Conservation (phyloP, 2,888 invertebrate genomes). For the Parnassius smintheus region DNA sequence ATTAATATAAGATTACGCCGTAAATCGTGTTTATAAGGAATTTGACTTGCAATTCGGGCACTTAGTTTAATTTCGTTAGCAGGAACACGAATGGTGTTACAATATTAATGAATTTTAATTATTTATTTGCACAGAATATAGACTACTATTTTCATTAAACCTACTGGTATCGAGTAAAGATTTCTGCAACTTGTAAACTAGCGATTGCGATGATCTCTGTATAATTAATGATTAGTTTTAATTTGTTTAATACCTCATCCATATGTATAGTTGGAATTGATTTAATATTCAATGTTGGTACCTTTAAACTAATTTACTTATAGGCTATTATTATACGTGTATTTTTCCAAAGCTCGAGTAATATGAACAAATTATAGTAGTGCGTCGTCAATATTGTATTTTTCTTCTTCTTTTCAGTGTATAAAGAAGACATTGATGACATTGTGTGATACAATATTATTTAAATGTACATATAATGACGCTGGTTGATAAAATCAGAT, state of each 20-base stretch:
- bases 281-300: no score
- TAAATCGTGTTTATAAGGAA: no score
- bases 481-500: conserved; percentile 8
- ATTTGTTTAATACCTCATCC: no score
- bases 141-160: no score
- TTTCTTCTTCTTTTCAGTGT: conserved; percentile 1
- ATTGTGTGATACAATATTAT: conserved; percentile 9
- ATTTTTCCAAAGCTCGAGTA: conserved; percentile 15
- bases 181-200: no score
- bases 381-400: conserved; percentile 20
- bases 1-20: no score
- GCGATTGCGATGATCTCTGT: no score
- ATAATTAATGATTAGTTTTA: no score
- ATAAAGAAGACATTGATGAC: conserved; percentile 8
- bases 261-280: no score
- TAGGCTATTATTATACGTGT: conserved; percentile 1
- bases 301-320: no score
- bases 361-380: conserved; percentile 1
- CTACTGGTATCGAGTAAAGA: no score
- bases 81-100: conserved; percentile 18
- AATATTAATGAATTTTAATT: neutral
- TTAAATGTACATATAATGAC: conserved; percentile 20
- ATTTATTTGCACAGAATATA: no score
- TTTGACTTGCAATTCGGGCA: conserved; percentile 2
- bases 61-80: neutral